Evolutionary conservation across 1,140 invertebrate species (phyloP).

Genomic region (Metaphire vulgaris): DNA sequence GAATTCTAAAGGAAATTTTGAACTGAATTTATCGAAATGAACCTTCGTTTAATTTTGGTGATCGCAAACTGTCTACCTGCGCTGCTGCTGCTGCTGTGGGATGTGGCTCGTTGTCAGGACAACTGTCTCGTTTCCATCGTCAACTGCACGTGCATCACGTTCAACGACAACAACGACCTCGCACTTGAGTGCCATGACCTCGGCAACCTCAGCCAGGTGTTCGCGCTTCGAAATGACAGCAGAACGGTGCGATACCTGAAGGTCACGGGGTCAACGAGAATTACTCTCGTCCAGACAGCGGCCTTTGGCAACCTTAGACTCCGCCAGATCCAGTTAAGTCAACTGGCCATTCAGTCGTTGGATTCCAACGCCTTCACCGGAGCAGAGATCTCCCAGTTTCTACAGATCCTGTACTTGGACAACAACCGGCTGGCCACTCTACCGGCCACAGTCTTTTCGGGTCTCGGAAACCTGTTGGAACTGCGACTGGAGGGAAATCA

Average conservation of each 20-base stretch:
- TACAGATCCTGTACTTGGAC: background rate
- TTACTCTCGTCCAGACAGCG: background rate
- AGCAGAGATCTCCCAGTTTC: background rate
- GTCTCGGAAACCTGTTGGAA: background rate
- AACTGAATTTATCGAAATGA: too few species aligned
- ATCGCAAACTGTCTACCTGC: too few species aligned
- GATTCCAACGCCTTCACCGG: background rate
- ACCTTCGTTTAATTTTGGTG: too few species aligned
- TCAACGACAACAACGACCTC: background rate
- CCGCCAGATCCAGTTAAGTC: background rate
- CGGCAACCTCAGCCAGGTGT: background rate
- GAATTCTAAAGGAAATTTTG: too few species aligned
- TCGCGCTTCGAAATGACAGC: background rate
- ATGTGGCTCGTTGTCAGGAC: too few species aligned
- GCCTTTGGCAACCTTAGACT: background rate
- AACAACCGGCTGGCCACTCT: background rate
- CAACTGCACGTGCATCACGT: background rate
- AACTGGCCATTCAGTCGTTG: background rate
- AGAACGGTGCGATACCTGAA: background rate
- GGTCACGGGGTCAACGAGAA: background rate
- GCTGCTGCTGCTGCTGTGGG: too few species aligned
- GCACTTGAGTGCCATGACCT: background rate
- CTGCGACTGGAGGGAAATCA: background rate
- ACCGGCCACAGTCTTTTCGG: background rate
- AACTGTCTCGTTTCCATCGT: too few species aligned